Percentiles rank a stretch among this genome's conserved stretches.
phyloP scores from a whole-genome alignment of 2,113 vertebrate species.

The Laterallus jamaicensis region DNA sequence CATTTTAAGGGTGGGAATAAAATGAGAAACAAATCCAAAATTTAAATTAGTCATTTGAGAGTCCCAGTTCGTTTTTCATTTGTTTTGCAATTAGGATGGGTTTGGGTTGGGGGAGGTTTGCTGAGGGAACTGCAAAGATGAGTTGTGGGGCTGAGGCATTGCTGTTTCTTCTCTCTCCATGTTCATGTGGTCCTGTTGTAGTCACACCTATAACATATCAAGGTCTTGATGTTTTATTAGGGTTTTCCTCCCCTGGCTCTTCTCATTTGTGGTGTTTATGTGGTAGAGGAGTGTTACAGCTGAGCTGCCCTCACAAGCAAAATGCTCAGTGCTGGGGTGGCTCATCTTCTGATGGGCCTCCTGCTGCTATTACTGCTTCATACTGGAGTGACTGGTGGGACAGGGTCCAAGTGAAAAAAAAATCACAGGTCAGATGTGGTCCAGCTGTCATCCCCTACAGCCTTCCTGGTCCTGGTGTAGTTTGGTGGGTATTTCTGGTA shows the following conservation, averaged over 20 bases:
- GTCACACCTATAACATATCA: neutral
- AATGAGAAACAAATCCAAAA: conserved; percentile 28
- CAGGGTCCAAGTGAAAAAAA: neutral
- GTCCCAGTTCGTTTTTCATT: conserved; percentile 19
- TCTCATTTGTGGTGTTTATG: neutral
- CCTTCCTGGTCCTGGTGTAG: neutral
- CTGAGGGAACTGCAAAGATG: neutral
- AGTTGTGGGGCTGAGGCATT: neutral
- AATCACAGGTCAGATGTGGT: neutral
- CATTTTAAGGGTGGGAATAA: neutral
- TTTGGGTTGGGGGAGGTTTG: neutral
- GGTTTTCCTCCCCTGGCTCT: neutral
- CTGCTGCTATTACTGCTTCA: neutral
- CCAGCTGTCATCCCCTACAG: neutral
- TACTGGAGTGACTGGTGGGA: neutral
- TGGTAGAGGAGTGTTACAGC: neutral
- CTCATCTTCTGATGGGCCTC: neutral
- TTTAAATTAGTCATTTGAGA: conserved; percentile 27
- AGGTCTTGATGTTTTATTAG: neutral
- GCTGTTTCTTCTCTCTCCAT: neutral
- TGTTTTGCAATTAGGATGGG: neutral
- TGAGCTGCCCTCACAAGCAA: neutral
- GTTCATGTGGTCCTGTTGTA: rapidly evolving
- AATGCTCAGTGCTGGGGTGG: neutral
- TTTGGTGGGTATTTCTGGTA: neutral